Base-by-base conservation (phyloP, 1,140 invertebrate genomes). In the Cotesia vestalis region DNA sequence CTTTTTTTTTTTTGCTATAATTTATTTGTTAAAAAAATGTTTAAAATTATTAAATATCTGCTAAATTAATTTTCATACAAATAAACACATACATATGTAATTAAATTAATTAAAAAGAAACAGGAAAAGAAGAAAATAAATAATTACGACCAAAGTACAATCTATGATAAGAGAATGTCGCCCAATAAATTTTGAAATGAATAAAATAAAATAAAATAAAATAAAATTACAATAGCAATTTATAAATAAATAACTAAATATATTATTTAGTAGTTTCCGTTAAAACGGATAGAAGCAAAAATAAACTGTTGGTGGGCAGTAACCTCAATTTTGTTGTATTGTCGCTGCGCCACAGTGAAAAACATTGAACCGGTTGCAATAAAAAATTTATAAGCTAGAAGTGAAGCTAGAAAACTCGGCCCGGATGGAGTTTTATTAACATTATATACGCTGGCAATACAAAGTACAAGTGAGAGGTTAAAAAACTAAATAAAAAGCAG, bases 331-430 rank as follows among this genome's bases (percentile, higher is more conserved):
- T 66, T 46, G 60, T 62, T 46, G 52, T 57, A 34, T 61, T 55
- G 51, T 68, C 57, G 64, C 59, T 53, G 51, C 53, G 67, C 53
- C 73, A 62, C 35, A 70, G 69, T 73, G 71, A 75, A 75, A 73
- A 57, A 74, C 70, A 53, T 76, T 78, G 77, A 78, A 80, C 78
- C 78, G 74, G 75, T 76, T 79, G 78, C 77, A 74, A 74, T 74
- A 71, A 74, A 71, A 71, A 74, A 64, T 64, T 51, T 27, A 46
- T 46, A 46, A 46, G 27, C 27, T 27, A 57, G 46, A 63, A 59
- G 12, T 11, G 12, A 20, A 63, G n/a, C 27, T 51, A 62, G 64
- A 70, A 52, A 61, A 70, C 66, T 69, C 71, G 75, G 69, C 74
- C 67, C 62, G 66, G 59, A 75, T 60, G 72, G 66, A 74, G 69